Evolutionary conservation across 2,888 invertebrate genomes (phyloP), one percentile per base, ranked within the genome.

Genomic region (Dromius quadrimaculatus): DNA sequence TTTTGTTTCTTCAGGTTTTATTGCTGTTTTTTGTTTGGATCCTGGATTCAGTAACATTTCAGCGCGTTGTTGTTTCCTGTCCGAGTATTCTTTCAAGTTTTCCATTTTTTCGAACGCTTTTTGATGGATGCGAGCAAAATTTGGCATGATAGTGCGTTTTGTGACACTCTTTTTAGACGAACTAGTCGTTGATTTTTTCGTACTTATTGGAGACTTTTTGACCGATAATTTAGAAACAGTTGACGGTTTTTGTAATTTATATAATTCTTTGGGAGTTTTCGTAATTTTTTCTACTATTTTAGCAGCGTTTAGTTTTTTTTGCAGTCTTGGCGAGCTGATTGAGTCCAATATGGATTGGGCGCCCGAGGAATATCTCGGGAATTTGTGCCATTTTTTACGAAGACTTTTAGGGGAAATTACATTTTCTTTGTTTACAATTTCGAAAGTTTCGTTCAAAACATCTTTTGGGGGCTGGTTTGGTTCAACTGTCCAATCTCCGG

Each of bases 111-210:
- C 84, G 76, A 89, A 90, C 63, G 86, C 84, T 75, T 85, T 87
- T 78, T 88, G 84, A 77, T 92, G 92, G 62, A 92, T 84, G 2
- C 87, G 86, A 0, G 88, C 85, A 79, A 92, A 92, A 81, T 92
- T 88, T 0, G 92, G 92, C 78, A 90, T 80, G 81, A 87, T 88
- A 2, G 83, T 87, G 22, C 61, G 20, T 28, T 71, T 68, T 15
- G 23, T 22, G 15, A 22, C 15, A 6, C 36, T 38, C 9, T 38
- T 59, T 43, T 34, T 23, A 20, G n/a, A 20, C 23, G 20, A 54
- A 28, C 50, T 61, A 71, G 54, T 36, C 19, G 13, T 4, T 8
- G 36, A 13, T 34, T 66, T 23, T 22, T 34, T 62, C 1, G 13
- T 22, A 41, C 11, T 38, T n/a, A 2, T 62, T 22, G 38, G 22